These are phyloP conservation scores for Caiman crocodilus DNA, from an alignment of 2,797 vertebrate species.

Conservation along the genomic window DNA sequence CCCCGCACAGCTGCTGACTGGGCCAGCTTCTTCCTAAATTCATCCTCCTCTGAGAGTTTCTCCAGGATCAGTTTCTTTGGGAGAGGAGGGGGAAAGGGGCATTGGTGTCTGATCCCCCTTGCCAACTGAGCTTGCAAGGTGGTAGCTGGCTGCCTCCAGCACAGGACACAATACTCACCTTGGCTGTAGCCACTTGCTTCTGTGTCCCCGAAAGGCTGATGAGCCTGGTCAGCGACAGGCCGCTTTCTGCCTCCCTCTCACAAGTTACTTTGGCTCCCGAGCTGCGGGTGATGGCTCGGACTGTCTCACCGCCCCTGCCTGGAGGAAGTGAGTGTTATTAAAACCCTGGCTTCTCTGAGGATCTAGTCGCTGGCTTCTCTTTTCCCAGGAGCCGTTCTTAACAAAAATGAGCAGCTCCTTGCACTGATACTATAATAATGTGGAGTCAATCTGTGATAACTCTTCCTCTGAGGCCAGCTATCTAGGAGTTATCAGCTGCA, in stretches of 20 bases:
- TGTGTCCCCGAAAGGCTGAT: slow-evolving; percentile 87
- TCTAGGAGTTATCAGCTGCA: no score
- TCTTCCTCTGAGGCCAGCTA: no score
- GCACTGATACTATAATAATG: not conserved
- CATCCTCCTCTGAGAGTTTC: slow-evolving; percentile 86
- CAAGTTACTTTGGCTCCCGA: slow-evolving; percentile 89
- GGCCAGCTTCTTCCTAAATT: slow-evolving; percentile 84
- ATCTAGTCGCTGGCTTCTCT: not conserved
- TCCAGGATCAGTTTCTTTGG: slow-evolving; percentile 87
- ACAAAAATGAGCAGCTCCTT: not conserved
- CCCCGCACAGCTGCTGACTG: slow-evolving; percentile 82
- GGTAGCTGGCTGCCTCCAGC: fast-evolving
- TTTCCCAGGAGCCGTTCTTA: not conserved
- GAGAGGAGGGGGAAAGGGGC: not conserved
- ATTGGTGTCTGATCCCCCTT: not conserved
- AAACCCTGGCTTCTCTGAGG: not conserved
- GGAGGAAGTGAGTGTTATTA: not conserved
- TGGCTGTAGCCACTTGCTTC: slow-evolving; percentile 87
- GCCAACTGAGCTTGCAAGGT: not conserved
- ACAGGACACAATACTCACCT: slow-evolving; percentile 74
- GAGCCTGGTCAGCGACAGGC: slow-evolving; percentile 71
- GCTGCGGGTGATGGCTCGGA: slow-evolving; percentile 87
- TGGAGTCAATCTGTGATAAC: no score
- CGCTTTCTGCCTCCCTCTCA: slow-evolving; percentile 67
- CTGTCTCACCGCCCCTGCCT: slow-evolving; percentile 90